A percentile compares a stretch with the other conserved stretches of the same genome.
phyloP scores from a whole-genome alignment of 2,113 vertebrate species.

The Mastomys coucha region DNA sequence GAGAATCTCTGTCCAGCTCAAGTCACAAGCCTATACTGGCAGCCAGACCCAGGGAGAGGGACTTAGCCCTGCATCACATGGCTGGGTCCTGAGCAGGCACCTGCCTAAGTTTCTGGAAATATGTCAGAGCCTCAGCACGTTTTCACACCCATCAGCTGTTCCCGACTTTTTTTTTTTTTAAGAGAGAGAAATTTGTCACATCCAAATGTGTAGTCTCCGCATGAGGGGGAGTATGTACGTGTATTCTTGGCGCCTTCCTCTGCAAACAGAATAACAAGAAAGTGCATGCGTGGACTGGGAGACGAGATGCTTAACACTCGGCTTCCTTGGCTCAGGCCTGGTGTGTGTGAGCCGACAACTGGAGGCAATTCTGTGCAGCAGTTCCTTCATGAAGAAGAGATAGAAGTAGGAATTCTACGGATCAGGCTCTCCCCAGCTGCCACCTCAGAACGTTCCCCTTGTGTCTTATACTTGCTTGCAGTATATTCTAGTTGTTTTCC shows the following conservation, averaged over 20 bases:
- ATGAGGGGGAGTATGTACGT: not conserved
- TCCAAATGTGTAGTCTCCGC: not conserved
- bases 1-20: not conserved
- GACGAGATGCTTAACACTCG: rapidly evolving
- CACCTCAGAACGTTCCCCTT: not conserved
- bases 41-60: not conserved
- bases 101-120: not conserved
- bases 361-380: too few species aligned
- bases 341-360: too few species aligned
- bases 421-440: not conserved
- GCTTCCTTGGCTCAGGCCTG: too few species aligned
- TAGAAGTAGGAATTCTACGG: not conserved
- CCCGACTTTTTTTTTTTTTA: not conserved
- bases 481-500: not conserved
- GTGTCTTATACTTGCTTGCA: not conserved
- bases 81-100: not conserved
- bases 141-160: not conserved
- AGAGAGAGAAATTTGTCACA: not conserved
- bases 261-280: not conserved
- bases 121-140: not conserved
- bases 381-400: not conserved
- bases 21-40: rapidly evolving
- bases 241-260: rapidly evolving
- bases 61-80: rapidly evolving
- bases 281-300: rapidly evolving